Conservation (phyloP, 2,113 vertebrate genomes). For the Percina caprodes region DNA sequence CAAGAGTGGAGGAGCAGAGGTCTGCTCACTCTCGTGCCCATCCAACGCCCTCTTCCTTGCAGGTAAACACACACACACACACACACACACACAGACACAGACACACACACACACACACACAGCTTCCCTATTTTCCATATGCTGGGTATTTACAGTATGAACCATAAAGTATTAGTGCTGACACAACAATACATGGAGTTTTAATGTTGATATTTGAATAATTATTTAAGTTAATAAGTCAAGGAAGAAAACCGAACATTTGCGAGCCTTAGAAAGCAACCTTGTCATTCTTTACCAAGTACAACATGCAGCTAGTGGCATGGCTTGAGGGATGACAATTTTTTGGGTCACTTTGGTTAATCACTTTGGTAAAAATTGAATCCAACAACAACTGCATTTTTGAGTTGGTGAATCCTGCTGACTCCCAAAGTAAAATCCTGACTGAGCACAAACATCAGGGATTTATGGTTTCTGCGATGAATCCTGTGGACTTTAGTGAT, state of each 20-base stretch:
- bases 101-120: not conserved
- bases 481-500: too few relatives aligned
- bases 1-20: constrained; percentile 89
- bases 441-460: too few relatives aligned
- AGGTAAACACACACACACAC: constrained; percentile 81
- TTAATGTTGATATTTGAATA: not conserved
- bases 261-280: not conserved
- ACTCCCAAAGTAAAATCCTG: too few relatives aligned
- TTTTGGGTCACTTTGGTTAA: too few relatives aligned
- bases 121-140: not conserved
- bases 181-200: not conserved
- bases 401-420: too few relatives aligned
- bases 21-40: constrained; percentile 91
- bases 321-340: too few relatives aligned
- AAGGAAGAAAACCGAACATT: not conserved
- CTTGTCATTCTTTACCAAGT: not conserved
- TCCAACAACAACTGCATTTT: too few relatives aligned
- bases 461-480: too few relatives aligned
- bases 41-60: constrained; percentile 91
- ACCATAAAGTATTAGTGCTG: too few relatives aligned
- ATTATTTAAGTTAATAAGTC: not conserved
- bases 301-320: not conserved
- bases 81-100: constrained; percentile 22
- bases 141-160: not conserved
- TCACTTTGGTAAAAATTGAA: too few relatives aligned